Conservation (phyloP, 2,888 invertebrate genomes). For the Dryomyza anilis region DNA sequence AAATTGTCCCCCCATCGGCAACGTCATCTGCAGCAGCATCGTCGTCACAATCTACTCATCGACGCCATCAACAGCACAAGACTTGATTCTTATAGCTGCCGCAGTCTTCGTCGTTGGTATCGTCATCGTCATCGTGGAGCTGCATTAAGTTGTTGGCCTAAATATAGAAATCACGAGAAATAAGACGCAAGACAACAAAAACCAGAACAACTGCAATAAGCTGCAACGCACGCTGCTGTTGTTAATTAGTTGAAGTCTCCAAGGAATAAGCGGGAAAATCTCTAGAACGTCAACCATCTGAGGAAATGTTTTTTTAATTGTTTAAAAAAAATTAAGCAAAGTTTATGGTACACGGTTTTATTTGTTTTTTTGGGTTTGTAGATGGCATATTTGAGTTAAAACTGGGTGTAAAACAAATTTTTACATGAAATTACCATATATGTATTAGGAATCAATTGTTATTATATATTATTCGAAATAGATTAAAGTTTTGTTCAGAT, state of each 20-base stretch:
- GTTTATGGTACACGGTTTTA: too few relatives aligned
- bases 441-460: too few relatives aligned
- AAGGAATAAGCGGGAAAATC: not conserved
- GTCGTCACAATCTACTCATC: not conserved
- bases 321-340: too few relatives aligned
- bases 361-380: too few relatives aligned
- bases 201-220: not conserved
- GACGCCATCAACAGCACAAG: not conserved
- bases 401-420: too few relatives aligned
- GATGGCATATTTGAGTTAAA: too few relatives aligned
- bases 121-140: constrained; percentile 18
- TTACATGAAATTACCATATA: too few relatives aligned
- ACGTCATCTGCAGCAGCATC: not conserved
- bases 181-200: not conserved
- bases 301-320: too few relatives aligned
- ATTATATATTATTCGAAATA: too few relatives aligned
- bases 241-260: constrained; percentile 14
- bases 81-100: not conserved
- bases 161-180: constrained; percentile 1
- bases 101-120: constrained; percentile 14
- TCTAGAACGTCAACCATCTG: too few relatives aligned
- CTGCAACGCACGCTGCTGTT: constrained; percentile 15
- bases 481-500: too few relatives aligned
- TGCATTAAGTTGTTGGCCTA: constrained; percentile 47
- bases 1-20: not conserved